These are phyloP conservation scores for Cheilosia pagana DNA, from an alignment of 2,888 invertebrate species.

Conservation along the genomic window DNA sequence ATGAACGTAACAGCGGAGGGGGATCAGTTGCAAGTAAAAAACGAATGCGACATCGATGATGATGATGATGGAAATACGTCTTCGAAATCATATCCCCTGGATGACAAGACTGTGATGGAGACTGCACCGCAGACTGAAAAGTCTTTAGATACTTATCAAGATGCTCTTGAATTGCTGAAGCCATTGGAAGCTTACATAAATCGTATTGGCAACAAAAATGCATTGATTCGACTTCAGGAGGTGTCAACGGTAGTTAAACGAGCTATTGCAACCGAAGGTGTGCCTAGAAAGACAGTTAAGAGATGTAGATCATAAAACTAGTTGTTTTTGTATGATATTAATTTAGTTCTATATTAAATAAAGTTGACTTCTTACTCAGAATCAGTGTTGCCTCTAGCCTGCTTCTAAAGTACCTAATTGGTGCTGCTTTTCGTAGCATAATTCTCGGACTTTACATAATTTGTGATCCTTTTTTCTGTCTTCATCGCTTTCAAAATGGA, in stretches of 20 bases:
- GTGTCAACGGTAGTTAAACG: slow-evolving; percentile 29
- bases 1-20: background rate
- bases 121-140: background rate
- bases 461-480: no score
- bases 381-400: background rate
- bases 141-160: slow-evolving; percentile 78
- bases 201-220: slow-evolving; percentile 28
- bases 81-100: background rate
- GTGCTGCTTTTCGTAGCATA: no score
- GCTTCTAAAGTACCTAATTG: background rate
- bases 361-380: background rate
- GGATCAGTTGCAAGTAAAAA: slow-evolving; percentile 3
- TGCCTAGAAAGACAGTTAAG: background rate
- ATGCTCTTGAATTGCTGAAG: slow-evolving; percentile 80
- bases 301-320: background rate
- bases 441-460: no score
- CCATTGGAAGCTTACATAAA: slow-evolving; percentile 79
- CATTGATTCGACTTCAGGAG: slow-evolving; percentile 34
- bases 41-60: slow-evolving; percentile 12
- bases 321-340: background rate
- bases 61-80: background rate
- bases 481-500: no score
- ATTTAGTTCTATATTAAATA: background rate
- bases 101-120: background rate
- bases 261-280: background rate